Evolutionary conservation across 2,888 invertebrate genomes (phyloP), one percentile per base, ranked within the genome.

Genomic region (Embidobia sp.): DNA sequence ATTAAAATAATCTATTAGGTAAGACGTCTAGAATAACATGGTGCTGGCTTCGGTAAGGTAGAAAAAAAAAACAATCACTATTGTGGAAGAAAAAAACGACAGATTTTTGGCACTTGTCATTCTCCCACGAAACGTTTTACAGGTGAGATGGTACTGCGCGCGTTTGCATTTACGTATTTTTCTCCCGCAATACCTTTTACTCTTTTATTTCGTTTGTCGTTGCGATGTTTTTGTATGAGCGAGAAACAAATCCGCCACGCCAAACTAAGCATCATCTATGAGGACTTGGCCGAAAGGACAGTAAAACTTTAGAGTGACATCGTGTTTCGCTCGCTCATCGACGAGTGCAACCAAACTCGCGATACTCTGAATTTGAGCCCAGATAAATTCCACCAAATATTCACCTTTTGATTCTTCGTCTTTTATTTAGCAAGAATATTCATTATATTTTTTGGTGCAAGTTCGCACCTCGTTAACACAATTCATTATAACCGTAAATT

Each of bases 241-340:
- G 16, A 13, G 57, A 55, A 76, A 53, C 70, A 70, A 70, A 51
- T 53, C 51, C 59, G 13, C 42, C 15, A 16, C 49, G 57, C 49
- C 69, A 70, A 59, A 49, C 64, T 76, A 69, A 76, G 70, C 70
- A 57, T 70, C 64, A 66, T 76, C 66, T 76, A 76, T 64, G 69
- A 64, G 57, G 27, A 53, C 51, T 53, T 18, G 51, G 8, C 18
- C 7, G 40, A 18, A 16, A 26, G 33, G 35, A n/a, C 19, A 22
- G 10, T 26, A 37, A 35, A 57, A 69, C 22, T 59, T 26, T 33
- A 6, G 31, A n/a, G 11, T 22, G 35, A 35, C 35, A 29, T 19
- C 48, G 48, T 69, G 19, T 57, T 35, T 2, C 22, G 26, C 33
- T 51, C 33, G 16, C 16, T 49, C 49, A 37, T 51, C 18, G 42